Evolutionary conservation across 2,888 invertebrate genomes (phyloP), one percentile per base, ranked within the genome.

Genomic region (Meiosimyza platycephala): DNA sequence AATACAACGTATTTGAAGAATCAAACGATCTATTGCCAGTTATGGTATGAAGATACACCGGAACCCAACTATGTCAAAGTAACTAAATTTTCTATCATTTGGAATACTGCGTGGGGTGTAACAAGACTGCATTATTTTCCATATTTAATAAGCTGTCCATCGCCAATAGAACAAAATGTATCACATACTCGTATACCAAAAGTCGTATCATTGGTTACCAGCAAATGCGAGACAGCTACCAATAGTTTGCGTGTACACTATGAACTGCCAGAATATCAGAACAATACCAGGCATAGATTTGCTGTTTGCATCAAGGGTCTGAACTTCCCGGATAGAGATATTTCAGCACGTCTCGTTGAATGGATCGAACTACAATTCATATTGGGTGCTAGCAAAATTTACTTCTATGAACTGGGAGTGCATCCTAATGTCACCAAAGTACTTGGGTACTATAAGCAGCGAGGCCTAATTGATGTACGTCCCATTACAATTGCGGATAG

Each of bases 271-370:
- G 28, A 28, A 28, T 28, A 28, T 28, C 4, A 28, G 28, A 28
- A 28, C 28, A 16, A 28, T 0, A 7, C 40, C 40, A 40, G 40
- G 15, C 54, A 67, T 79, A 92, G 93, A 54, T 95, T 96, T 85
- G 96, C 95, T 13, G 95, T 96, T 6, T 96, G 96, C 86, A 95
- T 96, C 33, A 96, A 96, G 86, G 96, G 97, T 0, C 89, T 98
- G 73, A 96, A 97, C 87, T 98, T 96, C 82, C 90, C 94, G 1
- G 94, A 95, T 87, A 93, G 93, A 81, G 97, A 97, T 85, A 88
- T 96, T 6, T 96, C 95, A 0, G 94, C 94, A 18, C 90, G 96
- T 2, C 88, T 98, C 54, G 92, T 97, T 62, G 97, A 98, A 86
- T 98, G 97, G 97, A 92, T 98, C 79, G 97, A 97, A 85, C 88